A percentile compares a stretch with the other conserved stretches of the same genome.
Conservation (phyloP, 2,797 vertebrate genomes). For the Phoebastria nigripes region DNA sequence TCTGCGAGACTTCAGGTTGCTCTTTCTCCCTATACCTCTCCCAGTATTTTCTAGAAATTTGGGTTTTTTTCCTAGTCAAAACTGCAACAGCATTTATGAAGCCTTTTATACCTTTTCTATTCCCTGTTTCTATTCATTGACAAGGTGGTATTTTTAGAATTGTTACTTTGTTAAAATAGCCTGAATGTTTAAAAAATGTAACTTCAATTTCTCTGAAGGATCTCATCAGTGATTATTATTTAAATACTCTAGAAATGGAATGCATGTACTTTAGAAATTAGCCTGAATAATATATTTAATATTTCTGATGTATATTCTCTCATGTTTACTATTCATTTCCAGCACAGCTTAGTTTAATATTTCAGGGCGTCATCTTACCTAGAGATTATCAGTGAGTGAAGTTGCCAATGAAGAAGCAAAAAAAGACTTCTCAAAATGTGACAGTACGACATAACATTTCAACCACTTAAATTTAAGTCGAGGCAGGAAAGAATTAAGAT, state of each 20-base stretch:
- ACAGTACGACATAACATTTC: neutral
- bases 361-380: neutral
- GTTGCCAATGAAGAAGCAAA: neutral
- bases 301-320: slow-evolving; percentile 7
- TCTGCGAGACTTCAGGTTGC: neutral
- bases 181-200: neutral
- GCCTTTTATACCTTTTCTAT: neutral
- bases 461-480: neutral
- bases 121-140: neutral
- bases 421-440: neutral
- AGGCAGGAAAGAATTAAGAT: neutral
- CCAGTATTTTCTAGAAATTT: neutral
- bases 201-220: neutral
- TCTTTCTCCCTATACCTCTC: neutral
- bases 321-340: neutral
- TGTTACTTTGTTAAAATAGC: neutral
- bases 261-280: neutral
- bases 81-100: neutral
- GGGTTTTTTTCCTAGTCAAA: neutral
- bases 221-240: neutral
- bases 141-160: neutral
- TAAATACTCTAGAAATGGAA: neutral
- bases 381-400: neutral
- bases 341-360: neutral
- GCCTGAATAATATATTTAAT: neutral